These are phyloP conservation scores for Philaethria dido DNA, from an alignment of 2,888 invertebrate genomes.

Conservation along the genomic window DNA sequence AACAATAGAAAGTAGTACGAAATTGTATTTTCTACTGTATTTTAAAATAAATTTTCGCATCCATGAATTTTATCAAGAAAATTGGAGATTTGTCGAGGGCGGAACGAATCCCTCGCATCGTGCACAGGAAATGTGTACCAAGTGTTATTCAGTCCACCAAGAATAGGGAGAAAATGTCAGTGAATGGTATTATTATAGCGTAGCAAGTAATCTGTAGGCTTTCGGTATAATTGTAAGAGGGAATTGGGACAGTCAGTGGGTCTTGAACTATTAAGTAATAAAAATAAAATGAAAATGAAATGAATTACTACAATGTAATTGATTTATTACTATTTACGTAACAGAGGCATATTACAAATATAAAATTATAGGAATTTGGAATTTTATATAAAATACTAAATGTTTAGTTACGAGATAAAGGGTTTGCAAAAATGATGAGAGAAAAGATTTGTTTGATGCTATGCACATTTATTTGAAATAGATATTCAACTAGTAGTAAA, in stretches of 20 bases:
- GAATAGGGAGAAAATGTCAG: constrained; percentile 54
- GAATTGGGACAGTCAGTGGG: neutral
- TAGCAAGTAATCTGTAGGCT: constrained; percentile 25
- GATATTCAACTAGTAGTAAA: no score
- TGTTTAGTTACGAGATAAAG: no score
- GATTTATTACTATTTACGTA: neutral
- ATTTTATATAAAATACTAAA: no score
- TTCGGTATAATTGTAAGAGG: neutral
- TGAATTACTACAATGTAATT: neutral
- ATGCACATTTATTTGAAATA: no score
- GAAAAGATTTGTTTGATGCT: no score
- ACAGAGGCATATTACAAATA: neutral
- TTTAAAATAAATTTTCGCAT: constrained; percentile 37
- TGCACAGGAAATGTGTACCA: constrained; percentile 77
- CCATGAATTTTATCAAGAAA: constrained; percentile 54
- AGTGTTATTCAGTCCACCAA: constrained; percentile 79
- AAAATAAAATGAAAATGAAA: neutral
- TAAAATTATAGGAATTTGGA: no score
- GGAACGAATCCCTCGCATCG: constrained; percentile 78
- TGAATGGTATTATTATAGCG: constrained; percentile 46
- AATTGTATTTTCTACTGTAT: neutral
- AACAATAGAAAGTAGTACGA: neutral
- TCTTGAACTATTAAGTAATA: constrained; percentile 1
- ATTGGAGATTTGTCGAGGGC: constrained; percentile 74
- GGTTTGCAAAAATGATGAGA: no score